phyloP scores from a whole-genome alignment of 2,888 invertebrate species.

The Phengaris arion region DNA sequence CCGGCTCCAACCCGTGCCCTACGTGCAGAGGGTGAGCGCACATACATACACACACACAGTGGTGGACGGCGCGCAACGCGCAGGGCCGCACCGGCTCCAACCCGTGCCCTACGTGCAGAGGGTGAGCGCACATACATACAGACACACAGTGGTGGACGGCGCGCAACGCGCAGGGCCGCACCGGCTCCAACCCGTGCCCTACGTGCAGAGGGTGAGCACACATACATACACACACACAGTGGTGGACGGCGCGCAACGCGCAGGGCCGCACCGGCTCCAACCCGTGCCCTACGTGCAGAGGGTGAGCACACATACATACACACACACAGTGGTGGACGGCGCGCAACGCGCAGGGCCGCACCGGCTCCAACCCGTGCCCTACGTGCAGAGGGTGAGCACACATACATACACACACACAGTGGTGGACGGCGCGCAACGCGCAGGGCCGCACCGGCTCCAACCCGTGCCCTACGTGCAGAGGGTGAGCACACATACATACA shows the following conservation, averaged over 20 bases:
- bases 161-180: constrained; percentile 89
- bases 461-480: constrained; percentile 97
- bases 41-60: no score
- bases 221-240: constrained; percentile 79
- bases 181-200: constrained; percentile 97
- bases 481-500: constrained; percentile 72
- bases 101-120: no score
- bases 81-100: no score
- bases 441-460: constrained; percentile 92
- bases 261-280: constrained; percentile 92
- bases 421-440: constrained; percentile 98
- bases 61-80: no score
- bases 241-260: constrained; percentile 98
- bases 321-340: constrained; percentile 99
- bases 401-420: no score
- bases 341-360: constrained; percentile 89
- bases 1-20: constrained; percentile 97
- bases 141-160: no score
- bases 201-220: constrained; percentile 87
- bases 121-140: no score
- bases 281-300: constrained; percentile 97
- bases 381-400: constrained; percentile 87
- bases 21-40: constrained; percentile 87
- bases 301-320: constrained; percentile 72
- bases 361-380: constrained; percentile 97